These are phyloP conservation scores for Agelaius phoeniceus DNA, from an alignment of 2,113 vertebrate genomes.

Conservation along the genomic window DNA sequence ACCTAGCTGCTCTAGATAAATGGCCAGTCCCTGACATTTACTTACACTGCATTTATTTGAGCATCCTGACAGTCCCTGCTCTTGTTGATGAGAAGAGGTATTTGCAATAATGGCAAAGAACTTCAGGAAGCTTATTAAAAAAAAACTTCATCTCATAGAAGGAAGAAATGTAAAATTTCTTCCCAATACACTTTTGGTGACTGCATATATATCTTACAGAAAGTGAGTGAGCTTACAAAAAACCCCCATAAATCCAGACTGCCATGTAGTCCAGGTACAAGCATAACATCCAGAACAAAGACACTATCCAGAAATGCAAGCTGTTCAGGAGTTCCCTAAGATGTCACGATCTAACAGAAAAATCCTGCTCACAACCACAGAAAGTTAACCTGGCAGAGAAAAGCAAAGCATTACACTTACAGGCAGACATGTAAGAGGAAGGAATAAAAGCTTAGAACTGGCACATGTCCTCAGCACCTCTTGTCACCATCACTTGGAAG, in stretches of 20 bases:
- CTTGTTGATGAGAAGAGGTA: not conserved
- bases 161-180: not conserved
- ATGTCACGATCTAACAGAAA: not conserved
- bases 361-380: not conserved
- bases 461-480: not conserved
- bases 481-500: not conserved
- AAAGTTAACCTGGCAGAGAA: not conserved
- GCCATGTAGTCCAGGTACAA: not conserved
- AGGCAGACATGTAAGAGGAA: not conserved
- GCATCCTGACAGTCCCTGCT: not conserved
- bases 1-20: not conserved
- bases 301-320: not conserved
- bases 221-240: not conserved
- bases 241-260: not conserved
- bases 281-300: not conserved
- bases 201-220: not conserved
- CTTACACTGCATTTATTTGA: conserved; percentile 3
- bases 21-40: conserved; percentile 5
- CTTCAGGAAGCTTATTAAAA: not conserved
- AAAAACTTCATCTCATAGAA: not conserved
- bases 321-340: not conserved
- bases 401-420: not conserved
- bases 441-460: not conserved
- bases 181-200: not conserved
- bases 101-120: not conserved